Percentiles rank a stretch among this genome's conserved stretches.
Evolutionary conservation across 2,113 vertebrate species (phyloP).

Genomic region (Motacilla alba): DNA sequence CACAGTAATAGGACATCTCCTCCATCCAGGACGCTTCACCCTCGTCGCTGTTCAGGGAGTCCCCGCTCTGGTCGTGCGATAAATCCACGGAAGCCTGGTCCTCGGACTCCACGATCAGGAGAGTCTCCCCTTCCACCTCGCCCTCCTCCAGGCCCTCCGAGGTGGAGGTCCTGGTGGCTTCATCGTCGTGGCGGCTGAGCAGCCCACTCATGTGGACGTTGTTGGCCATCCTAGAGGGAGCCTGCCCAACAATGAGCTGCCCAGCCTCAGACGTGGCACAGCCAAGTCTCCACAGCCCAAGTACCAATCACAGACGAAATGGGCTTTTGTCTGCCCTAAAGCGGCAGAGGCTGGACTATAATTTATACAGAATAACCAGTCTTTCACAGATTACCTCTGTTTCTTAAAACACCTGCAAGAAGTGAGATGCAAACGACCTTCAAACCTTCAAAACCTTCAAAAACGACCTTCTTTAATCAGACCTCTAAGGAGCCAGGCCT

Average conservation of each 20-base stretch:
- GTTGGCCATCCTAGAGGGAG: slow-evolving; percentile 79
- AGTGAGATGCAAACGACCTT: background rate
- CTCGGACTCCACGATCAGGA: slow-evolving; percentile 93
- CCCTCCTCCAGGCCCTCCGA: slow-evolving; percentile 95
- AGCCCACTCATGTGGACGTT: slow-evolving; percentile 76
- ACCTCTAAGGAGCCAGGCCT: background rate
- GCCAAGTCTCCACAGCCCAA: background rate
- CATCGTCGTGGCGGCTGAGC: slow-evolving; percentile 79
- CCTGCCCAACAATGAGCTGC: background rate
- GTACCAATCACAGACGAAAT: background rate
- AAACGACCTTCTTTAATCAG: background rate
- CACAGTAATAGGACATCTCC: slow-evolving; percentile 93
- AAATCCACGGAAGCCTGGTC: slow-evolving; percentile 94
- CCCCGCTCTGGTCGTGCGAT: slow-evolving; percentile 95
- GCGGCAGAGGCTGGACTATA: background rate
- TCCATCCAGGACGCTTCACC: slow-evolving; percentile 89
- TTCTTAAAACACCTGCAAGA: background rate
- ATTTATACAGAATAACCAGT: background rate
- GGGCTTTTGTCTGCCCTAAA: accelerated
- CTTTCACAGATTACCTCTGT: background rate
- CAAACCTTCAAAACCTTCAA: too few relatives aligned
- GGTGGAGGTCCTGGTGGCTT: slow-evolving; percentile 85
- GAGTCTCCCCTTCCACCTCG: slow-evolving; percentile 94
- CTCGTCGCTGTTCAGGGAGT: slow-evolving; percentile 92
- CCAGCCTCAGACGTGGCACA: background rate